Base-by-base conservation (phyloP, 2,113 vertebrate genomes). In the Dicrurus megarhynchus region DNA sequence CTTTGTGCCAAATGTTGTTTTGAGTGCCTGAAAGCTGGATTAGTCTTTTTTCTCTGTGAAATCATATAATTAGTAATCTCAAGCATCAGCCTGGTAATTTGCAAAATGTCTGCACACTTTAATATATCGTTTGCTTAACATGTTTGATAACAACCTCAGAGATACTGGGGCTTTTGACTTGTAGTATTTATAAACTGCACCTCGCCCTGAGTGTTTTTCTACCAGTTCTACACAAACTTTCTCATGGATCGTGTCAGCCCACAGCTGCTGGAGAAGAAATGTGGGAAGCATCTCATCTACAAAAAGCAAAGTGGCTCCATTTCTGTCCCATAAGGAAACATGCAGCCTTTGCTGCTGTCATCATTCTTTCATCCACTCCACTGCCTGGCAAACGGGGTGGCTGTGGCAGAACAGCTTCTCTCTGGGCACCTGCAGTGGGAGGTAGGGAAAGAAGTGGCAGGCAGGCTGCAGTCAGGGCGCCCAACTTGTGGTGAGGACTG, bases 21-120 rank as follows among this genome's bases (percentile, higher is more conserved):
- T 96, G 87, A 95, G 84, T 81, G 96, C 79, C 84, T 94, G 57
- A 93, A 86, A 95, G 75, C 89, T 80, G 88, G 77, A 84, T 91
- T 95, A 94, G 84, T 83, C 86, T 94, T 95, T 96, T 96, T 89
- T 81, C 78, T 92, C 89, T 60, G 57, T 75, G 76, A 96, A 97
- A 96, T 94, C 75, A 82, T 93, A 64, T 92, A 95, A 97, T 96
- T 91, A 85, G 30, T 78, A 90, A 95, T 89, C 53, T 95, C 91
- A 65, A 63, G 82, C 64, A 79, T 88, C 71, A 76, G 82, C 89
- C 63, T 83, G 67, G 81, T 94, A 96, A 96, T 96, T 96, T 97
- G 75, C 71, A 94, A 89, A 93, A 92, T 82, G 70, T 94, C 57
- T 96, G 59, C 67, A 94, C 64, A 67, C 81, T 97, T 89, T 93